Evolutionary conservation across 2,888 invertebrate species (phyloP).

Genomic region (Acanthosepion pharaonis): DNA sequence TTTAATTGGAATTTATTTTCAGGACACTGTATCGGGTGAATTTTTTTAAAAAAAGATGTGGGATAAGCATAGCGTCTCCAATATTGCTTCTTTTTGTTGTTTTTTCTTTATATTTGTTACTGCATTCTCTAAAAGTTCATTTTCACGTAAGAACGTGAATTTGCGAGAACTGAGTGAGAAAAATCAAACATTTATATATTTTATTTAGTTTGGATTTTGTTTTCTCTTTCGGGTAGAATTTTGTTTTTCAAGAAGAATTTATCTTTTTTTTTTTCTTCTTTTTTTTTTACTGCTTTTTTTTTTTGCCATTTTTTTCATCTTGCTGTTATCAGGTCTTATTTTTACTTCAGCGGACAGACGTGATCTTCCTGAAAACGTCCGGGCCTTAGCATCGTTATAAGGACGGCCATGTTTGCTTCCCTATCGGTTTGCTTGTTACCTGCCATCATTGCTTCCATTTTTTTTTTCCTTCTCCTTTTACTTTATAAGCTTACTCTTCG

Average conservation of each 20-base stretch:
- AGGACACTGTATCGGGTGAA: background rate
- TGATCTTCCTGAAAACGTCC: background rate
- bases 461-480: background rate
- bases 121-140: background rate
- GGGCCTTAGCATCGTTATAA: background rate
- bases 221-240: no score
- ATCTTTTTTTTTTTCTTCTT: no score
- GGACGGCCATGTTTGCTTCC: background rate
- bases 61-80: background rate
- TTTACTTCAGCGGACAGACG: background rate
- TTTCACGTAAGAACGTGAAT: background rate
- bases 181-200: background rate
- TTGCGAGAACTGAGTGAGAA: background rate
- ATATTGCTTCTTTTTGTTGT: background rate
- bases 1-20: slow-evolving; percentile 12
- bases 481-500: background rate
- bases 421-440: background rate
- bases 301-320: background rate
- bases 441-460: background rate
- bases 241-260: no score
- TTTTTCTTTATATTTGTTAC: background rate
- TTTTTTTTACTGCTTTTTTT: background rate
- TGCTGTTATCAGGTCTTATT: background rate
- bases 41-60: background rate
- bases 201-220: background rate